Base-by-base conservation (phyloP, 2,888 invertebrate species). In the Dinocampus coccinellae region DNA sequence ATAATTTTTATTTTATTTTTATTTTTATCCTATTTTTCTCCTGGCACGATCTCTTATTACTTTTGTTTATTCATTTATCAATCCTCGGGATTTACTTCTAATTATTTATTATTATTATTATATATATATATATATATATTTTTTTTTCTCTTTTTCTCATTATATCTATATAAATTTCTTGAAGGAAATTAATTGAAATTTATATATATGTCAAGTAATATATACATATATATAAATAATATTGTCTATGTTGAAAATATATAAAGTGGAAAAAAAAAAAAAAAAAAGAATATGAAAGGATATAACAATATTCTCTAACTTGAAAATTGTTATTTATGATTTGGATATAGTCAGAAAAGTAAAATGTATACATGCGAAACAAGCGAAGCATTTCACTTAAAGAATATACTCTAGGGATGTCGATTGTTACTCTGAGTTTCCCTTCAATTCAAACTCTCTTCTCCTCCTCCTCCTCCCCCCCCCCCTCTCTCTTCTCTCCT, bases 271-370 rank as follows among this genome's bases (percentile, higher is more conserved):
- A 13, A 26, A 52, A 33, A 29, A 24, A 62, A 63, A 47, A 29
- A 42, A 39, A 29, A 26, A 39, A n/a, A 39, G 39, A 39, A 3
- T 36, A 39, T 26, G 16, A 33, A 11, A 22, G n/a, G 58, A 22
- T 52, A 39, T 64, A 42, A 57, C 13, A 61, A 33, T 33, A 36
- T 33, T 58, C 55, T 16, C 53, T 34, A 53, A 52, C 60, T 65
- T 60, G 60, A 53, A 65, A 70, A 70, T 66, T 60, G 70, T 65
- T 70, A 66, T 70, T 70, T 70, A 70, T 66, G 65, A 70, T 58
- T 60, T 52, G 53, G 52, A 64, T 70, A 26, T 36, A 24, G 13
- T 11, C 26, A 39, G 42, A 42, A 36, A 60, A 42, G 24, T 16
- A 33, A 52, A 67, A 34, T 39, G 20, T n/a, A 29, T 57, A 66